phyloP scores from a whole-genome alignment of 2,888 invertebrate genomes.

The Eudasyphora cyanicolor region DNA sequence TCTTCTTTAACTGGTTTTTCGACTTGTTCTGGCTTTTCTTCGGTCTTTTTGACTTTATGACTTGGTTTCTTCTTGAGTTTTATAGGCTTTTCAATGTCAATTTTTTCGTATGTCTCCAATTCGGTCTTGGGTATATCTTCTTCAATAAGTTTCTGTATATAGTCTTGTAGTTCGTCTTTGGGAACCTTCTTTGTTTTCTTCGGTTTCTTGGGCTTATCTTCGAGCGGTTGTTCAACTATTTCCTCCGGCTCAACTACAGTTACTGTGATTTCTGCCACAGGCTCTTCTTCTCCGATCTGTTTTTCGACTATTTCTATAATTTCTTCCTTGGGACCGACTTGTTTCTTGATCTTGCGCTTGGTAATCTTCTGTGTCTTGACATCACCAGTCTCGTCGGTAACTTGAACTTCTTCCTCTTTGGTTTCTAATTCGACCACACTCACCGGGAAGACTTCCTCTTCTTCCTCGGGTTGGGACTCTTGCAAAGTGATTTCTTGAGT shows the following conservation, averaged over 20 bases:
- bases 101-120: constrained; percentile 80
- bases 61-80: constrained; percentile 59
- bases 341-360: constrained; percentile 78
- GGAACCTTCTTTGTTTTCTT: constrained; percentile 71
- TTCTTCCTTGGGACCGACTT: constrained; percentile 80
- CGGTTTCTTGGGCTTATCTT: constrained; percentile 64
- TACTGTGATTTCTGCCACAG: constrained; percentile 56
- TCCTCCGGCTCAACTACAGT: constrained; percentile 44
- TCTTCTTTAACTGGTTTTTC: constrained; percentile 32
- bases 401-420: constrained; percentile 44
- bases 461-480: constrained; percentile 65
- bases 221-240: constrained; percentile 69
- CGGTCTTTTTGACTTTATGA: constrained; percentile 61
- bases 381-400: constrained; percentile 72
- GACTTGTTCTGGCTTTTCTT: constrained; percentile 65
- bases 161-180: constrained; percentile 77
- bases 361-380: constrained; percentile 75
- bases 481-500: constrained; percentile 68
- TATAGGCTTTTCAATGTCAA: constrained; percentile 73
- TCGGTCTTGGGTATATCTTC: constrained; percentile 78
- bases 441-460: constrained; percentile 50
- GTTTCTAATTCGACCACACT: constrained; percentile 61
- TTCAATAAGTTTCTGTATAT: constrained; percentile 77
- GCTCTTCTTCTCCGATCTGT: constrained; percentile 76
- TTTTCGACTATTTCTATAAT: constrained; percentile 79